Base-by-base conservation (phyloP, 2,797 vertebrate species). In the Pseudochirops cupreus region DNA sequence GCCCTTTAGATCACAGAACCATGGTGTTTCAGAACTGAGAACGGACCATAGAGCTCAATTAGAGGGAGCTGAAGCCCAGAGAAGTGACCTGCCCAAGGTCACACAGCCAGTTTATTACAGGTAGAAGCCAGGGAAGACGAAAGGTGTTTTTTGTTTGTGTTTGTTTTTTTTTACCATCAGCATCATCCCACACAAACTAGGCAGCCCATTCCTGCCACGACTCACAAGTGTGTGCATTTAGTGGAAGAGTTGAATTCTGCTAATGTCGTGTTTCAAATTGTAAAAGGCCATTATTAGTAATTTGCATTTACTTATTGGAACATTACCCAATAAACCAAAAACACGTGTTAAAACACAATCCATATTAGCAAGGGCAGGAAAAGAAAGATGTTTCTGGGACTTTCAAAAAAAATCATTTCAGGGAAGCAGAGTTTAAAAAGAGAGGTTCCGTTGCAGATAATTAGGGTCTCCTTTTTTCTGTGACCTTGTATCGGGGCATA, bases 401-500 rank as follows among this genome's bases (percentile, higher is more conserved):
- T 94, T 0, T 56, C 91, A 96, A 93, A 57, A 91, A 87, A 97
- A 97, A 96, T 95, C 96, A 93, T 3, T 93, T 31, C 13, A 96
- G 53, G 55, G 91, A 95, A 87, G 33, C 56, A 46, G 90, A 50
- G 91, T 95, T 94, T 96, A 95, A 95, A 96, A 92, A 59, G 31
- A 56, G 87, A 62, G 90, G 91, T 98, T 98, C 95, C 92, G 90
- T 94, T 97, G 96, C 92, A 94, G 96, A 96, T 96, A 98, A 98
- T 98, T 97, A 97, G 98, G 99, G 98, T 98, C 98, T 98, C 98
- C 99, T 99, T 98, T 99, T 55, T 98, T 99, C 98, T 99, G 98
- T 98, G 99, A 99, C 99, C 99, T 99, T 97, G 94, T 99, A 98
- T 98, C 98, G 98, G 98, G 99, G 98, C 98, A 98, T 97, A 98